Conservation (phyloP, 2,888 invertebrate genomes). For the Watsonalla cultraria region DNA sequence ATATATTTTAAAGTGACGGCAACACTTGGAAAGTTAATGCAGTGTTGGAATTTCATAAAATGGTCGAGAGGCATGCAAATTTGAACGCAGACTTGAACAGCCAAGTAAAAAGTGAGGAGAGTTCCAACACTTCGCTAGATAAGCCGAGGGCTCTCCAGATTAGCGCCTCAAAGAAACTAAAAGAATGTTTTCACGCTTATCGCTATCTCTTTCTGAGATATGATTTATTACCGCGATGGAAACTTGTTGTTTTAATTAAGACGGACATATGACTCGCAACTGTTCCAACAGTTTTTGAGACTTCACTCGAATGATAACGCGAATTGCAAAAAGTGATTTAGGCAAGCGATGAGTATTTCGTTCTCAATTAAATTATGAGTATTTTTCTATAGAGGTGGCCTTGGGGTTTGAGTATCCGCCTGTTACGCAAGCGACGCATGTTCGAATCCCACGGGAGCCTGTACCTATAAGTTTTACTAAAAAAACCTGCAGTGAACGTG, state of each 20-base stretch:
- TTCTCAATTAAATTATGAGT: too few relatives aligned
- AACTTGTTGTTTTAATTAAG: background rate
- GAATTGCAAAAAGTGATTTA: too few relatives aligned
- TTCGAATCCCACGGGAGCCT: too few relatives aligned
- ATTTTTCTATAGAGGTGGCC: too few relatives aligned
- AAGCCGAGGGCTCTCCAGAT: slow-evolving; percentile 26
- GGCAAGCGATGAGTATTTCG: too few relatives aligned
- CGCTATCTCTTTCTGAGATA: background rate
- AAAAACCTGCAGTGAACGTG: too few relatives aligned
- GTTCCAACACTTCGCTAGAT: slow-evolving; percentile 9
- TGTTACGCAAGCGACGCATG: too few relatives aligned
- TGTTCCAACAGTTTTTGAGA: too few relatives aligned
- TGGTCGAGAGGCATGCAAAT: slow-evolving; percentile 3
- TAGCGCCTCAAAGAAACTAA: slow-evolving; percentile 12
- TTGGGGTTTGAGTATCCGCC: too few relatives aligned
- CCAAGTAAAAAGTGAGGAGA: background rate
- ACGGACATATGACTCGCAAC: too few relatives aligned
- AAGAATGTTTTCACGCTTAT: background rate
- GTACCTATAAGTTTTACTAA: too few relatives aligned
- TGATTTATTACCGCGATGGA: background rate
- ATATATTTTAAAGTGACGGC: background rate
- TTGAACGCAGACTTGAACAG: background rate
- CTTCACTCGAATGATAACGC: too few relatives aligned
- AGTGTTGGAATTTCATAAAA: slow-evolving; percentile 2
- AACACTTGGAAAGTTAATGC: background rate